Base-by-base conservation (phyloP, 2,888 invertebrate genomes). In the Cyclophora albipunctata region DNA sequence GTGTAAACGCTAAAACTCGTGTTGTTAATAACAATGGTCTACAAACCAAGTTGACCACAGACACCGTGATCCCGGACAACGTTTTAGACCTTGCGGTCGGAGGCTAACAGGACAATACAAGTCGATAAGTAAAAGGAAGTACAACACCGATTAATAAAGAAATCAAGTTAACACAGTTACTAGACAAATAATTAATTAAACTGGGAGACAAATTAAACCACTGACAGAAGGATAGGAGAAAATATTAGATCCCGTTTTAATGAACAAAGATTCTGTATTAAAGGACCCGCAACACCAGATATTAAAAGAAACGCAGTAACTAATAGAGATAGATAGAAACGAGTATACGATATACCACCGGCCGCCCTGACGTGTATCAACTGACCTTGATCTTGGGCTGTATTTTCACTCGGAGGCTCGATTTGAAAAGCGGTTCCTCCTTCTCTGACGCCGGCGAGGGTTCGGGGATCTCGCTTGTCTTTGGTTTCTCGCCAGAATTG, bases 11-110 rank as follows among this genome's bases (percentile, higher is more conserved):
- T 75, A 78, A 72, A 69, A 69, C 58, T 67, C 62, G 67, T 71
- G 71, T 70, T 56, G 53, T 59, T 56, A 71, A 64, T 70, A 68
- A 67, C 63, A 73, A 76, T 65, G 70, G 49, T 74, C 71, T 88
- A 88, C 88, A 81, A 87, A 88, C 88, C 88, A 88, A 85, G 72
- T 87, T 86, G 71, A 88, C 88, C 78, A 88, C 88, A 70, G 88
- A 88, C 79, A 88, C 88, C 78, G 88, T 88, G 59, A 88, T 86
- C 73, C 78, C 88, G 64, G 87, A 86, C 67, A 85, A 82, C 56
- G 86, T 80, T 84, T 86, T 85, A 62, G 87, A 85, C 79, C 85
- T 84, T 74, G 86, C 78, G 63, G 73, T 73, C 66, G 85, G 74
- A 78, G 79, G 84, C 86, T 86, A 78, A 81, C 63, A 83, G 76